A percentile compares a stretch with the other conserved stretches of the same genome.
Evolutionary conservation across 2,797 vertebrate genomes (phyloP).

Genomic region (Distichodus sexfasciatus): DNA sequence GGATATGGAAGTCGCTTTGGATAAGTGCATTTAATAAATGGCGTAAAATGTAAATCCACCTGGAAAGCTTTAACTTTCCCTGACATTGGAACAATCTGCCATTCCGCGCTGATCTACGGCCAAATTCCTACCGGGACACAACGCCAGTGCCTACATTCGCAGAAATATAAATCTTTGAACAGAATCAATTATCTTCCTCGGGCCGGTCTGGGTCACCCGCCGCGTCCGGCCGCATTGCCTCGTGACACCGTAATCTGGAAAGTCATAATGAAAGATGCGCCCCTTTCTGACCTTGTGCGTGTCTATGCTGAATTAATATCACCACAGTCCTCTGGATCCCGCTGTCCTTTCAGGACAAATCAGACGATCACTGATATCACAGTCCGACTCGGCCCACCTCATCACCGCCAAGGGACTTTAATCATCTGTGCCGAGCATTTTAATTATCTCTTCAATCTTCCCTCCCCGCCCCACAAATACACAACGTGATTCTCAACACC

Average conservation of each 20-base stretch:
- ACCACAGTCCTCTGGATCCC: conserved; percentile 20
- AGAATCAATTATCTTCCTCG: conserved; percentile 45
- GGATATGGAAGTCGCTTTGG: too few species aligned
- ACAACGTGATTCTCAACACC: conserved; percentile 11
- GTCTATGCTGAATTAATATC: conserved; percentile 45
- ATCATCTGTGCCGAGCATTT: conserved; percentile 39
- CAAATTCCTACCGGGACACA: too few species aligned
- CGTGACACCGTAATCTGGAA: conserved; percentile 31
- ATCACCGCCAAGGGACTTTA: conserved; percentile 36
- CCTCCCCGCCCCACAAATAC: conserved; percentile 5
- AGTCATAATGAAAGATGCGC: conserved; percentile 37
- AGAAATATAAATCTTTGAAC: conserved; percentile 44
- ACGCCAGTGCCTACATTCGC: conserved; percentile 12
- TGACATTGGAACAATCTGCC: conserved; percentile 37
- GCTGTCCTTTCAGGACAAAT: conserved; percentile 9
- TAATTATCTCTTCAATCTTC: conserved; percentile 37
- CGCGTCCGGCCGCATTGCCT: background rate
- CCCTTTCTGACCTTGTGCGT: conserved; percentile 31
- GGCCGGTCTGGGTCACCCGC: conserved; percentile 6
- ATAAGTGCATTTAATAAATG: too few species aligned
- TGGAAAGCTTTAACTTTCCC: background rate
- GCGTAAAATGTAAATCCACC: too few species aligned
- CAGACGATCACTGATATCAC: conserved; percentile 9
- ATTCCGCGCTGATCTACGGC: conserved; percentile 18
- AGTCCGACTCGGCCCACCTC: conserved; percentile 29